Evolutionary conservation across 2,797 vertebrate genomes (phyloP).

Genomic region (Oreortyx pictus): DNA sequence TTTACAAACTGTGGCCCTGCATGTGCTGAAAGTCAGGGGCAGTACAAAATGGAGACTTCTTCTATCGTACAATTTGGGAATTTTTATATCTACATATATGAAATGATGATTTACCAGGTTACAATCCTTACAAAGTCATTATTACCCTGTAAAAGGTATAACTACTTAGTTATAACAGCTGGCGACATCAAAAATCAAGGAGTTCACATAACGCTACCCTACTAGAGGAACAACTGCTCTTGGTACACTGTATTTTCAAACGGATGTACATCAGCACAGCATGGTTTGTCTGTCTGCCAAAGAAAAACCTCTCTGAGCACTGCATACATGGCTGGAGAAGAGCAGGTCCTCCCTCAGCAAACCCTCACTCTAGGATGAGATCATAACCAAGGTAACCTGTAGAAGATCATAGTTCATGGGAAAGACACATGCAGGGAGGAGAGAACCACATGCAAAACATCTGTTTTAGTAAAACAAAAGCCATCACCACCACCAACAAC

Average conservation of each 20-base stretch:
- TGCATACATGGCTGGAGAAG: neutral
- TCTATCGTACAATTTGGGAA: neutral
- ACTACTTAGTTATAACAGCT: neutral
- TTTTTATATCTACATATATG: neutral
- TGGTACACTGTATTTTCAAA: neutral
- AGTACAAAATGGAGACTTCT: neutral
- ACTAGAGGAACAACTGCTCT: neutral
- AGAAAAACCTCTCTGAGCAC: neutral
- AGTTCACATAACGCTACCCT: neutral
- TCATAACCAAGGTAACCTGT: neutral
- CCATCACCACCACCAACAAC: too few relatives aligned
- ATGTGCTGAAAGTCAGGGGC: neutral
- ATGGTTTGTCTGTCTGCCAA: conserved; percentile 12
- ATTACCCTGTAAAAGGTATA: neutral
- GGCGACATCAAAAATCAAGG: neutral
- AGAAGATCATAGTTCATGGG: neutral
- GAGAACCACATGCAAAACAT: neutral
- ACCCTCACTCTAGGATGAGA: neutral
- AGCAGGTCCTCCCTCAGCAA: neutral
- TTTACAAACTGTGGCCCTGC: neutral
- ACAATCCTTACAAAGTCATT: neutral
- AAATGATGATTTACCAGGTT: neutral
- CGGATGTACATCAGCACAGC: neutral
- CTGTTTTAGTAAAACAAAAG: neutral
- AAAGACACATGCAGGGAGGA: neutral